Percentiles rank a stretch among this genome's conserved stretches.
Evolutionary conservation across 2,888 invertebrate genomes (phyloP).

Genomic region (Macrophya alboannulata): DNA sequence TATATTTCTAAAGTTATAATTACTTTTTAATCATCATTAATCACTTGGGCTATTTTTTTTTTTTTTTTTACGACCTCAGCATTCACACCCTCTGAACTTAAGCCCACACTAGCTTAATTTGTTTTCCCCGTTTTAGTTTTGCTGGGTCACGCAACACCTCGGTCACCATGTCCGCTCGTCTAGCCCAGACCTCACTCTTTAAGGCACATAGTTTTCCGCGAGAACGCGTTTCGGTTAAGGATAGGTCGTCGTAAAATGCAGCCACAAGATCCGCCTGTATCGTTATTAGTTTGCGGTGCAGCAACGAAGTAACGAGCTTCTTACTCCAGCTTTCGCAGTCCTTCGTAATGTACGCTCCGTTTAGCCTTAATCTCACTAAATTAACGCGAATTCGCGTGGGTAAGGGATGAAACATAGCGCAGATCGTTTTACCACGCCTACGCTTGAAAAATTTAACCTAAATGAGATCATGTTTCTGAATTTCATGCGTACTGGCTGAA

Average conservation of each 20-base stretch:
- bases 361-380: conserved; percentile 6
- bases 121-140: background rate
- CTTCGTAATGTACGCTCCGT: background rate
- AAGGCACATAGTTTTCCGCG: conserved; percentile 13
- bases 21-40: conserved; percentile 11
- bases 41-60: conserved; percentile 1
- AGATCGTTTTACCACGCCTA: background rate
- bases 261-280: background rate
- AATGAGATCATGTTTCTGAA: background rate
- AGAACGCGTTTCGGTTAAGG: background rate
- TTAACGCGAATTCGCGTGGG: background rate
- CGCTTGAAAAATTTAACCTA: background rate
- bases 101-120: conserved; percentile 9
- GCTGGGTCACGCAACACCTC: background rate
- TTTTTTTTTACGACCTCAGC: background rate
- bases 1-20: conserved; percentile 7
- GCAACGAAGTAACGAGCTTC: conserved; percentile 15
- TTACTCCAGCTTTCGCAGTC: background rate
- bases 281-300: conserved; percentile 21
- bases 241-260: conserved; percentile 12
- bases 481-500: background rate
- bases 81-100: background rate
- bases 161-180: background rate
- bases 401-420: background rate
- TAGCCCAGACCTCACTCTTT: conserved; percentile 7